These are phyloP conservation scores for Tetranychus truncatus DNA, from an alignment of 2,888 invertebrate species.

Conservation along the genomic window DNA sequence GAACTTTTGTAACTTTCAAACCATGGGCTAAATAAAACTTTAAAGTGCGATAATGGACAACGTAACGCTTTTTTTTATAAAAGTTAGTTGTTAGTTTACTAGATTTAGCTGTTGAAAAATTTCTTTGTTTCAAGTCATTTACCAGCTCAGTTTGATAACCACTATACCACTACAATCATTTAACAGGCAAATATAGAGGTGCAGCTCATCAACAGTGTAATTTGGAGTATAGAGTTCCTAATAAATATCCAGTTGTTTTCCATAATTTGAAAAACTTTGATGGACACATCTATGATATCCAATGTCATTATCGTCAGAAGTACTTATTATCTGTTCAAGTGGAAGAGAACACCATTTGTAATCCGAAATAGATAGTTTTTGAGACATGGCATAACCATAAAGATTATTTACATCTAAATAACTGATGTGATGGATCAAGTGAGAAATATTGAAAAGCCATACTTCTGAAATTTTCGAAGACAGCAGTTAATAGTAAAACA, in stretches of 20 bases:
- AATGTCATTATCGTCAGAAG: background rate
- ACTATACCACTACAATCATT: background rate
- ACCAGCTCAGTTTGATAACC: background rate
- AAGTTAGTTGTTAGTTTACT: background rate
- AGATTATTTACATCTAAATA: slow-evolving; percentile 22
- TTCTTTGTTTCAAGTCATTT: background rate
- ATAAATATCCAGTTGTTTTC: too few relatives aligned
- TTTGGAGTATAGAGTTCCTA: too few relatives aligned
- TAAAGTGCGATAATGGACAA: background rate
- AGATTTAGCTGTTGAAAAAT: background rate
- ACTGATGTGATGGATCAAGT: background rate
- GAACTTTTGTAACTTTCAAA: background rate
- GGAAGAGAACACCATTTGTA: slow-evolving; percentile 14
- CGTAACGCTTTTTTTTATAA: slow-evolving; percentile 14
- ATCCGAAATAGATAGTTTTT: slow-evolving; percentile 16
- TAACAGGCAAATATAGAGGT: too few relatives aligned
- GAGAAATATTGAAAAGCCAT: background rate
- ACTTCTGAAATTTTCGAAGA: background rate
- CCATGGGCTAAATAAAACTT: background rate
- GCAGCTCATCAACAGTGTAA: too few relatives aligned
- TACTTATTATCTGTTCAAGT: background rate
- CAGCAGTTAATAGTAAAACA: background rate
- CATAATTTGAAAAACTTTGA: too few relatives aligned
- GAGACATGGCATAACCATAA: slow-evolving; percentile 19
- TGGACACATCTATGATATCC: background rate